Evolutionary conservation across 2,888 invertebrate species (phyloP).

Genomic region (Plagiodera versicolora): DNA sequence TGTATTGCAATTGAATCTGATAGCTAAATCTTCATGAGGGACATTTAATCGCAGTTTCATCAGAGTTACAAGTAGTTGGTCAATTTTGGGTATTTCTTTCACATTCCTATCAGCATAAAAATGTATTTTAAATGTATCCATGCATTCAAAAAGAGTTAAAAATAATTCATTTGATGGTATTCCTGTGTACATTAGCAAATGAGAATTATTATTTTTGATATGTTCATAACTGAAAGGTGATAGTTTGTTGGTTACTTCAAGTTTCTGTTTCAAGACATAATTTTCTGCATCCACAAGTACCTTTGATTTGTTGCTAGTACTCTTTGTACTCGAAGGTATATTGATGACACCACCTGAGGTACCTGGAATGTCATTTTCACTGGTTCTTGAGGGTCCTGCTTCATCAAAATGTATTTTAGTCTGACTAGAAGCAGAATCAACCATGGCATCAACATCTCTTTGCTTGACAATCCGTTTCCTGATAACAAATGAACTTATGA

Average conservation of each 20-base stretch:
- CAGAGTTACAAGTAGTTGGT: neutral
- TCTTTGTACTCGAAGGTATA: neutral
- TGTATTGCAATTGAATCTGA: slow-evolving; percentile 24
- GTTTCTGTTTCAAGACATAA: slow-evolving; percentile 29
- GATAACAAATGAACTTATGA: too few relatives aligned
- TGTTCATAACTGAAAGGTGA: slow-evolving; percentile 22
- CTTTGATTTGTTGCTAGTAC: neutral
- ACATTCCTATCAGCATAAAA: neutral
- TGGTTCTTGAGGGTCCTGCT: too few relatives aligned
- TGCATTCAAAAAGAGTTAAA: neutral
- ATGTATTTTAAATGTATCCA: neutral
- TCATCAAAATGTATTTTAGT: too few relatives aligned
- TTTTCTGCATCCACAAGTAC: slow-evolving; percentile 27
- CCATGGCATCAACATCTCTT: too few relatives aligned
- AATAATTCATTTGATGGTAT: neutral
- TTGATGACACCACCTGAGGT: neutral
- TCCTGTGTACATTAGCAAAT: slow-evolving; percentile 11
- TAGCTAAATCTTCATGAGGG: slow-evolving; percentile 28
- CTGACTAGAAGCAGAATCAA: too few relatives aligned
- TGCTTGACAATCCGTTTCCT: too few relatives aligned
- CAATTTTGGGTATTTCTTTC: neutral
- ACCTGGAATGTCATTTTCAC: too few relatives aligned
- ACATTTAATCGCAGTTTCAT: slow-evolving; percentile 19
- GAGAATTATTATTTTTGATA: slow-evolving; percentile 26
- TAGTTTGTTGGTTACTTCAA: slow-evolving; percentile 19